Evolutionary conservation across 2,113 vertebrate species (phyloP), one percentile per base, ranked within the genome.

Genomic region (Octodon degus): DNA sequence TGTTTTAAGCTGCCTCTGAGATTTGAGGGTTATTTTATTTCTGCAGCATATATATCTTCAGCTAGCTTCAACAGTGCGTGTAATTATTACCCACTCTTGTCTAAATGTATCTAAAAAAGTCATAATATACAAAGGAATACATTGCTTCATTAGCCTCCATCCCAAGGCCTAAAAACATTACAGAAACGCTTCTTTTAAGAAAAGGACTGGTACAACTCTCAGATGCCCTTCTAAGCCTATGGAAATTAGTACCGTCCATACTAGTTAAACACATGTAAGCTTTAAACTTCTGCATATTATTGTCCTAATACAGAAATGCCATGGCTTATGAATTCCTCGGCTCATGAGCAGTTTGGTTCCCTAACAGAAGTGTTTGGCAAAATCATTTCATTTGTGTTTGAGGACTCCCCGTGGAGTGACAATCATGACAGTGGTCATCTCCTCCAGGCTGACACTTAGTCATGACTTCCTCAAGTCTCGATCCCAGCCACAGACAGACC

Each of bases 111-210:
- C 68, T 47, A 80, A 58, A 20, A 40, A 90, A 53, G 32, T 24
- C 40, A 85, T 63, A 67, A 83, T 62, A 60, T 40, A n/a, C 43
- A 90, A 90, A 90, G 34, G 27, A 95, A 92, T 14, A 62, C 16
- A 55, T 89, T 88, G 32, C 25, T 77, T 90, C 68, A 88, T 5
- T 70, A 92, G 25, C 86, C 32, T 80, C 43, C 93, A 94, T 90
- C 96, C 8, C 30, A 86, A 95, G 86, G 27, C 80, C 55, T 81
- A 77, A 92, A 93, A 92, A 90, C 50, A 55, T 85, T 30, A 60
- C 34, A 80, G 93, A 91, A 96, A 83, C 12, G 53, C 37, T 82
- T 68, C 3, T 91, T 86, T 60, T 60, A 87, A 30, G n/a, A 79
- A 50, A 96, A 94, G 5, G 1, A 8, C 27, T 53, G n/a, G 40